Conservation (phyloP, 2,888 invertebrate genomes). For the Ennomos quercinarius region DNA sequence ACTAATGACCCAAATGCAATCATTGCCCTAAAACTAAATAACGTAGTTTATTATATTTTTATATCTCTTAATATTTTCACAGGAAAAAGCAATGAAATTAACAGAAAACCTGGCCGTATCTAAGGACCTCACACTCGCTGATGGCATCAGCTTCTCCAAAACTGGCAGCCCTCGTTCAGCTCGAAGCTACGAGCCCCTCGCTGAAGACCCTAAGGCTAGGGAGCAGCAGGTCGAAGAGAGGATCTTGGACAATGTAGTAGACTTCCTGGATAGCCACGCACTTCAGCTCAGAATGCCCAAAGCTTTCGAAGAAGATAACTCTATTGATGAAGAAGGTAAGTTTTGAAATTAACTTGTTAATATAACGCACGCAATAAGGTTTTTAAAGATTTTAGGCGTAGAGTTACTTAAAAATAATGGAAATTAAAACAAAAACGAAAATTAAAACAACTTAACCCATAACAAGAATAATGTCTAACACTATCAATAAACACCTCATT, state of each 20-base stretch:
- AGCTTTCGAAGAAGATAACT: constrained; percentile 74
- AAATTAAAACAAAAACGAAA: too few relatives aligned
- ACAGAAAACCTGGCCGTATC: constrained; percentile 77
- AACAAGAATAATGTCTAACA: too few relatives aligned
- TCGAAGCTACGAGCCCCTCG: constrained; percentile 74
- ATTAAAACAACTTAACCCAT: too few relatives aligned
- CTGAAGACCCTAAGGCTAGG: constrained; percentile 74
- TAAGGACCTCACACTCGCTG: constrained; percentile 70
- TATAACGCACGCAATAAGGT: too few relatives aligned
- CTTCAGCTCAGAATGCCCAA: constrained; percentile 79
- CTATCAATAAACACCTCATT: too few relatives aligned
- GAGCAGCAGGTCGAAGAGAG: constrained; percentile 76
- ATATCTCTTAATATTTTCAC: constrained; percentile 31
- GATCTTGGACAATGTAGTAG: constrained; percentile 76
- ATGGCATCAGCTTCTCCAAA: constrained; percentile 73
- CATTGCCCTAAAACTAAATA: not conserved
- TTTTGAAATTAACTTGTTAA: not conserved
- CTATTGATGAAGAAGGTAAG: constrained; percentile 79
- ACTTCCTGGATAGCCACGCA: constrained; percentile 76
- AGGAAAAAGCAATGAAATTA: constrained; percentile 81
- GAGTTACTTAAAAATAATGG: too few relatives aligned
- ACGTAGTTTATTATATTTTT: too few relatives aligned
- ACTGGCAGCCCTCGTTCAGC: constrained; percentile 76
- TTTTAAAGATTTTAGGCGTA: too few relatives aligned
- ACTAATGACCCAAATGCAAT: not conserved